Evolutionary conservation across 2,113 vertebrate species (phyloP).

Genomic region (Patagioenas fasciata): DNA sequence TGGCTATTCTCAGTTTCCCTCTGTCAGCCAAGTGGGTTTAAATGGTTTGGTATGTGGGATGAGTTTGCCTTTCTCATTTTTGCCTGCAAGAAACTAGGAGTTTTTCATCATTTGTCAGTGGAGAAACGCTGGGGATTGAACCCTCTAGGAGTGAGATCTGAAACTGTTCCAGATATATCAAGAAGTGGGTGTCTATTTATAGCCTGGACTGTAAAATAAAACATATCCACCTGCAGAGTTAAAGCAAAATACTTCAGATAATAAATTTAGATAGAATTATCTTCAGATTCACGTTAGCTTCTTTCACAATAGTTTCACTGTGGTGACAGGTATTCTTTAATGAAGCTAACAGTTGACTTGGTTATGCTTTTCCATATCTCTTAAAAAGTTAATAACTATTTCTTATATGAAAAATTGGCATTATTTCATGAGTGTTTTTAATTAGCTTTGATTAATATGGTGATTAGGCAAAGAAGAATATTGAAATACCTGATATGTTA

Average conservation of each 20-base stretch:
- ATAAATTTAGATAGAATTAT: constrained; percentile 8
- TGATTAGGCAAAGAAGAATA: not conserved
- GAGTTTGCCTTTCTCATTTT: not conserved
- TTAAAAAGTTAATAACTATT: constrained; percentile 10
- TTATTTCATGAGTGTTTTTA: not conserved
- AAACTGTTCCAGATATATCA: constrained; percentile 12
- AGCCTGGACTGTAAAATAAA: constrained; percentile 36
- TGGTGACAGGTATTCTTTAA: constrained; percentile 21
- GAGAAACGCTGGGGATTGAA: not conserved
- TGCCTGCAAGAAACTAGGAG: not conserved
- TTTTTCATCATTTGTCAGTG: not conserved
- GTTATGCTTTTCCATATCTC: not conserved
- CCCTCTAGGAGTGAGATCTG: not conserved
- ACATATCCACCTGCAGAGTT: constrained; percentile 20
- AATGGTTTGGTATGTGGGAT: not conserved
- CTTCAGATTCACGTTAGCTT: not conserved
- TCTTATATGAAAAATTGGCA: not conserved
- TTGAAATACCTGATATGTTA: not conserved
- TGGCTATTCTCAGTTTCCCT: not conserved
- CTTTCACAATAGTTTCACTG: constrained; percentile 34
- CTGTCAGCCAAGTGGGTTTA: not conserved
- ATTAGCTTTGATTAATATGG: not conserved
- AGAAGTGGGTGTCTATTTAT: constrained; percentile 47
- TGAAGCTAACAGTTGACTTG: not conserved
- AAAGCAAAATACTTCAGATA: constrained; percentile 32